phyloP scores from a whole-genome alignment of 2,888 invertebrate genomes.

The Perithous albicinctus region DNA sequence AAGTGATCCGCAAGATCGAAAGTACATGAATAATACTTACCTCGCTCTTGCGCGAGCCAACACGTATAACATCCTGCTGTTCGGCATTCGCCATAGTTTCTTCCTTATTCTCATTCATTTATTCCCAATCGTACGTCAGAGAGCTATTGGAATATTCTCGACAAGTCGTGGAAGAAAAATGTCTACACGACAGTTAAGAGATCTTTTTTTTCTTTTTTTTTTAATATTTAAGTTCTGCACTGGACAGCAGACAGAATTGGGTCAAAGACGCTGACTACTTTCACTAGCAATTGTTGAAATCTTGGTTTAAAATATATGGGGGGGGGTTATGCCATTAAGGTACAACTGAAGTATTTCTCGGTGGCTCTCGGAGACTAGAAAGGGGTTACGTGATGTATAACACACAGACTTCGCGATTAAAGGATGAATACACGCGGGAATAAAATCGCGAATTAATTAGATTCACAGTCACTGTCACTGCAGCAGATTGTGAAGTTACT shows the following conservation, averaged over 20 bases:
- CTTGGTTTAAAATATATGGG: background rate
- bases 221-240: too few species aligned
- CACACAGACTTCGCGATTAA: background rate
- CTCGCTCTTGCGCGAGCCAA: slow-evolving; percentile 94
- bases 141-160: background rate
- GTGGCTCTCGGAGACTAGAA: background rate
- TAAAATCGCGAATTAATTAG: slow-evolving; percentile 28
- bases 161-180: slow-evolving; percentile 4
- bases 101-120: slow-evolving; percentile 66
- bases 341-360: background rate
- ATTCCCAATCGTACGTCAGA: slow-evolving; percentile 27
- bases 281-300: slow-evolving; percentile 52
- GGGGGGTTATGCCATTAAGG: slow-evolving; percentile 27
- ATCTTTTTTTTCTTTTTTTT: too few species aligned
- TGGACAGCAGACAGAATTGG: too few species aligned
- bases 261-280: slow-evolving; percentile 76
- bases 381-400: background rate
- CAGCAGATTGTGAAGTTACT: slow-evolving; percentile 82
- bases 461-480: slow-evolving; percentile 84
- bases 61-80: slow-evolving; percentile 86
- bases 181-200: too few species aligned
- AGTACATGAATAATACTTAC: slow-evolving; percentile 85
- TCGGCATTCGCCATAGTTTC: slow-evolving; percentile 65
- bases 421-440: slow-evolving; percentile 1
- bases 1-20: slow-evolving; percentile 17